Conservation (phyloP, 2,888 invertebrate genomes). For the Eueremaeus valkanovi region DNA sequence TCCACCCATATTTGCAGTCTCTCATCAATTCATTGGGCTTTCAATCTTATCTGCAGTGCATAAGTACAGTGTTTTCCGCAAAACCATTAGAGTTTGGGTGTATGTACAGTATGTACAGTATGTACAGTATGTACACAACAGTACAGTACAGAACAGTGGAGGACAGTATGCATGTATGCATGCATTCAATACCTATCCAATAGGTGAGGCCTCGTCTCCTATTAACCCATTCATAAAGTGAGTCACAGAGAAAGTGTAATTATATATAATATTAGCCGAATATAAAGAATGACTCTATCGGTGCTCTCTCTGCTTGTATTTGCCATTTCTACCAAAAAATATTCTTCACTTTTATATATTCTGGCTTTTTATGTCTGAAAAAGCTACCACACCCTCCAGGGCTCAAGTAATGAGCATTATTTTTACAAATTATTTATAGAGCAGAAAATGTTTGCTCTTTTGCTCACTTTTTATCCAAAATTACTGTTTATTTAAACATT, state of each 20-base stretch:
- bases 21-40: constrained; percentile 8
- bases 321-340: constrained; percentile 4
- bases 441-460: not conserved
- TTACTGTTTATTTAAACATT: constrained; percentile 2
- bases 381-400: constrained; percentile 30
- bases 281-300: not conserved
- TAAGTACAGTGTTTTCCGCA: constrained; percentile 18
- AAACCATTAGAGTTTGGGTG: constrained; percentile 29
- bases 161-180: not conserved
- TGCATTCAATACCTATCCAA: not conserved
- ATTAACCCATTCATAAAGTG: constrained; percentile 34
- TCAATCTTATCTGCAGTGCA: not conserved
- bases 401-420: constrained; percentile 29
- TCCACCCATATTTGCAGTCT: constrained; percentile 15
- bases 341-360: constrained; percentile 28
- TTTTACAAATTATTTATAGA: constrained; percentile 24
- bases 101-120: too few relatives aligned
- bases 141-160: not conserved
- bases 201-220: constrained; percentile 29
- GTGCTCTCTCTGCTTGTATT: constrained; percentile 1
- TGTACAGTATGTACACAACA: too few relatives aligned
- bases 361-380: constrained; percentile 3
- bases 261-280: constrained; percentile 10
- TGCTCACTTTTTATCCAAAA: not conserved
- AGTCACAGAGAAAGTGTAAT: constrained; percentile 27